Evolutionary conservation across 2,888 invertebrate genomes (phyloP), one percentile per base, ranked within the genome.

Genomic region (Rhagium mordax): DNA sequence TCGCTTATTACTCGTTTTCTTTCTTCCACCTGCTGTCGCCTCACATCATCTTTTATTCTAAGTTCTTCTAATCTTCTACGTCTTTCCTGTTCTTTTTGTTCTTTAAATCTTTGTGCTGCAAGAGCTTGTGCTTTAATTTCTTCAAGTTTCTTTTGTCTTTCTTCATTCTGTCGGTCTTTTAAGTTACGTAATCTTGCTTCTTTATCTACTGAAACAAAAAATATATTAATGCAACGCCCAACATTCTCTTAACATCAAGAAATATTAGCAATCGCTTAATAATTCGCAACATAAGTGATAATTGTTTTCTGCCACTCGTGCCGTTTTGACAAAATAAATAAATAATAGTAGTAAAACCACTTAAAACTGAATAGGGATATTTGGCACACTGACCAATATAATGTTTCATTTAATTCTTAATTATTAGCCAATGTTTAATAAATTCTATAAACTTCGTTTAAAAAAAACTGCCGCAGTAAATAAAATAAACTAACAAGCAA

Each of bases 101-200:
- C 96, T 62, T 96, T 93, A 89, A 95, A 96, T 85, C 93, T 93
- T 89, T 96, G 96, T 85, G 96, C 96, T 64, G 95, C 95, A 81
- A 95, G 91, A 72, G 96, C 96, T 89, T 96, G 96, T 86, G 94
- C 94, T 85, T 95, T 94, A 84, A 97, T 90, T 89, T 97, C 97
- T 87, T 96, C 96, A 85, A 97, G 90, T 88, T 96, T 95, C 86
- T 93, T 93, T 85, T 95, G 93, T 84, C 96, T 92, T 88, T 97
- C 97, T 86, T 95, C 95, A 90, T 96, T 95, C 88, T 97, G 96
- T 83, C 94, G 91, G 86, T 97, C 96, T 83, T 95, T 94, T 83
- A 96, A 92, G 87, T 92, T 89, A 87, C 92, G 91, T 84, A 93
- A 90, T 88, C 94, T 91, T 87, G 93, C 92, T 88, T 92, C 91